Base-by-base conservation (phyloP, 2,113 vertebrate species). In the Cavia aperea region DNA sequence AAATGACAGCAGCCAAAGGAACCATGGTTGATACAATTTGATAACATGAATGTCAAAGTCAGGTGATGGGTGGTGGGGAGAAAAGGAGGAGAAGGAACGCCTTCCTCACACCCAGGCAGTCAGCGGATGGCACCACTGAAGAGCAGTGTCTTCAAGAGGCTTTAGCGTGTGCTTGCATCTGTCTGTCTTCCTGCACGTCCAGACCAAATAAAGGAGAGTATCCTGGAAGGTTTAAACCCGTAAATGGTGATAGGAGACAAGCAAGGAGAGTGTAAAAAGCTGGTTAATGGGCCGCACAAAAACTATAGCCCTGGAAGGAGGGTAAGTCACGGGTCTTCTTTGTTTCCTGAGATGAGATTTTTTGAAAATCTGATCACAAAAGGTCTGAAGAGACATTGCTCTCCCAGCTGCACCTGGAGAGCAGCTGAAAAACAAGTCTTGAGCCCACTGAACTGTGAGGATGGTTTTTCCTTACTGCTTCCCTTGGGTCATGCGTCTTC, bases 181-280 rank as follows among this genome's bases (percentile, higher is more conserved):
- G 81, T 21, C n/a, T 33, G 7, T 49, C 46, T 51, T 43, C 16
- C 1, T 72, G 77, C 33, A 78, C 7, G 88, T 49, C 18, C 36
- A 88, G 81, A 81, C 15, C 43, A 5, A 89, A 4, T 36, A 70
- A 84, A 93, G 62, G 9, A 83, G n/a, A 90, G 23, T 19, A 94
- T 81, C 46, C 7, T 16, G 51, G 23, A 81, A 46, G 85, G 62
- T 36, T 94, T 88, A 86, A 88, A 60, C 21, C 56, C 90, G 33
- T 1, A n/a, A 75, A 75, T 83, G 23, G 36, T n/a, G 26, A 63
- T 33, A 19, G 33, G 91, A 89, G 58, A 46, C 60, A 54, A 81
- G 31, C 39, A 39, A 39, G 39, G 36, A 86, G 1, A 66, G 43
- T 54, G 21, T 16, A 75, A 56, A 87, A 94, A 77, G 7, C 49